Percentiles rank a stretch among this genome's conserved stretches.
These are phyloP conservation scores for Synanceia verrucosa DNA, from an alignment of 2,797 vertebrate species.

Conservation along the genomic window DNA sequence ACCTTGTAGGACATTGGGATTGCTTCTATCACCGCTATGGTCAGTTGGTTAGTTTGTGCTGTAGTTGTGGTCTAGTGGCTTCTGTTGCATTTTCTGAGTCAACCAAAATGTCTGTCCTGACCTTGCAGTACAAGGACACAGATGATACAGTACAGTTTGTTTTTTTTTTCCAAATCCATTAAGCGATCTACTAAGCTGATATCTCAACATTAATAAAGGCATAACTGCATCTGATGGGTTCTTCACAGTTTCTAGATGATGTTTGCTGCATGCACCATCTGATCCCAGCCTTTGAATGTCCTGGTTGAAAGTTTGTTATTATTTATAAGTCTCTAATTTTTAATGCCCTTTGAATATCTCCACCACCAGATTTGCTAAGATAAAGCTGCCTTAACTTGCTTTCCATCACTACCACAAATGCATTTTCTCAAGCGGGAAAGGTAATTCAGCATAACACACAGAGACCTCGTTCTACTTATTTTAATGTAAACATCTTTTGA, in stretches of 20 bases:
- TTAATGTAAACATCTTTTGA: background rate
- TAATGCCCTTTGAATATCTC: background rate
- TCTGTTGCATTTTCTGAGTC: background rate
- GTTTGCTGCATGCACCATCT: background rate
- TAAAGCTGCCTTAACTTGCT: background rate
- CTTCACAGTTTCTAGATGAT: background rate
- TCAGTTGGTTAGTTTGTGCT: too few species aligned
- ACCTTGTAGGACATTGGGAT: too few species aligned
- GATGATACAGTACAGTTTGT: background rate
- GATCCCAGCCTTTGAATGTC: background rate
- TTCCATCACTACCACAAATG: background rate
- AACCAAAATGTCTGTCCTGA: background rate
- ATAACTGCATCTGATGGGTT: background rate
- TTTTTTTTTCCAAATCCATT: background rate
- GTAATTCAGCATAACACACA: background rate
- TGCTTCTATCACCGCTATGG: too few species aligned
- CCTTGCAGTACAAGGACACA: background rate
- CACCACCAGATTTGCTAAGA: background rate
- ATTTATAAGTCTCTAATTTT: background rate
- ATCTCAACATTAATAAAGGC: background rate
- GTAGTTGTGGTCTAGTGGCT: background rate
- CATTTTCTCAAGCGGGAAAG: background rate
- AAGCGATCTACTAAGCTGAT: background rate
- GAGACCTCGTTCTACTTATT: background rate
- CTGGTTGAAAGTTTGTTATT: background rate